Evolutionary conservation across 2,888 invertebrate species (phyloP).

Genomic region (Mesodorylaimus sp.): DNA sequence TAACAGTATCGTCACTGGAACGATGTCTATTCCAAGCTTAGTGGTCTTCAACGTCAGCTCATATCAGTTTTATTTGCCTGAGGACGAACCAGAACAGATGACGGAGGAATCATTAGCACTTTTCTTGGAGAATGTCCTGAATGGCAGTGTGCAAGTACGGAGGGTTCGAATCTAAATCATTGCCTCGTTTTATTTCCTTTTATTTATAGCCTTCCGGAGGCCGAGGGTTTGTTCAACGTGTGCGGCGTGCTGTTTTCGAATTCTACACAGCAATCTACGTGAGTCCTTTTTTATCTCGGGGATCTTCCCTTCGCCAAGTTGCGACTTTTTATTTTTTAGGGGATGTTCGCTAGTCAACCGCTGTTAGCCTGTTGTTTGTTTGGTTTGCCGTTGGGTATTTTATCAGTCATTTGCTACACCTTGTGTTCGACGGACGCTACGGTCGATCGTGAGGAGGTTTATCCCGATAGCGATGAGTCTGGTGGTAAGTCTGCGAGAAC

Average conservation of each 20-base stretch:
- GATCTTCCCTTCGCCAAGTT: not conserved
- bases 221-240: not conserved
- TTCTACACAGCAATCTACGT: constrained; percentile 1
- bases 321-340: constrained; percentile 5
- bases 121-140: constrained; percentile 56
- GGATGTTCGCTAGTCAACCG: constrained; percentile 39
- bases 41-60: constrained; percentile 78
- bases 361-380: constrained; percentile 78
- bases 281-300: not conserved
- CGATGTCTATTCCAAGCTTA: constrained; percentile 60
- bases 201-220: constrained; percentile 1
- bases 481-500: too few relatives aligned
- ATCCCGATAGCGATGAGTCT: constrained; percentile 23
- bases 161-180: not conserved
- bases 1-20: constrained; percentile 76
- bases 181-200: too few relatives aligned
- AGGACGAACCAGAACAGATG: constrained; percentile 53
- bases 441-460: constrained; percentile 26
- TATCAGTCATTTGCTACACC: constrained; percentile 80
- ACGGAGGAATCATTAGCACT: constrained; percentile 55
- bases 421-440: constrained; percentile 80
- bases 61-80: constrained; percentile 74
- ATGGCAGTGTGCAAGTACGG: constrained; percentile 53
- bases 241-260: constrained; percentile 1
- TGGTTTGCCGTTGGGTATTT: constrained; percentile 76